A percentile compares a stretch with the other conserved stretches of the same genome.
These are phyloP conservation scores for Popillia japonica DNA, from an alignment of 1,140 invertebrate genomes.

Conservation along the genomic window DNA sequence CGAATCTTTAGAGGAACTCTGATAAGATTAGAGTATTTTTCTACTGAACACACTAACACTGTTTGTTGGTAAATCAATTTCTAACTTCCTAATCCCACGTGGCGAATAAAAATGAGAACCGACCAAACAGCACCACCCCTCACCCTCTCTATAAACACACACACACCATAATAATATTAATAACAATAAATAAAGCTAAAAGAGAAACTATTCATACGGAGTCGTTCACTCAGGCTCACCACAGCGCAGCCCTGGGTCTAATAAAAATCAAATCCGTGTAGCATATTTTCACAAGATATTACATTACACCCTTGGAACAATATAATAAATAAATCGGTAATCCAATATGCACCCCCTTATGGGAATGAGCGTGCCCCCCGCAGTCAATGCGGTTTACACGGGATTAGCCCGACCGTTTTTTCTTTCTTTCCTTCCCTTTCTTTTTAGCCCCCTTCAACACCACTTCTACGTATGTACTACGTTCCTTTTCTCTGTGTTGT, in stretches of 20 bases:
- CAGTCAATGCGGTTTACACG: constrained; percentile 56
- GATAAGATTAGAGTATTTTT: too few species aligned
- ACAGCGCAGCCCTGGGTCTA: constrained; percentile 8
- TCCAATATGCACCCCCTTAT: constrained; percentile 57
- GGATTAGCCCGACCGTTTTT: constrained; percentile 52
- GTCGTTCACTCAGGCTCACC: constrained; percentile 8
- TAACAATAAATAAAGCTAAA: neutral
- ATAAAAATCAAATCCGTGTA: constrained; percentile 56
- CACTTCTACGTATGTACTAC: neutral
- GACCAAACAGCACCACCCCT: neutral
- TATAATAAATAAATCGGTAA: constrained; percentile 58
- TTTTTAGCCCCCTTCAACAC: neutral
- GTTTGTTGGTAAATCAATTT: constrained; percentile 9
- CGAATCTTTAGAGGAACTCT: too few species aligned
- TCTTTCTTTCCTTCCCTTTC: neutral
- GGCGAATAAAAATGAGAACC: neutral
- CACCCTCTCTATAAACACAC: neutral
- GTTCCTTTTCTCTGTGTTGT: neutral
- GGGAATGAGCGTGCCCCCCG: constrained; percentile 49
- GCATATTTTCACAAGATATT: constrained; percentile 56
- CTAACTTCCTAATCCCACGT: constrained; percentile 15
- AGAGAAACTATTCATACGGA: neutral
- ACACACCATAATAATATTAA: constrained; percentile 22
- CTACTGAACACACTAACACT: too few species aligned
- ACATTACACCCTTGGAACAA: constrained; percentile 55